phyloP scores from a whole-genome alignment of 2,113 vertebrate genomes.

The Marmota flaviventris region DNA sequence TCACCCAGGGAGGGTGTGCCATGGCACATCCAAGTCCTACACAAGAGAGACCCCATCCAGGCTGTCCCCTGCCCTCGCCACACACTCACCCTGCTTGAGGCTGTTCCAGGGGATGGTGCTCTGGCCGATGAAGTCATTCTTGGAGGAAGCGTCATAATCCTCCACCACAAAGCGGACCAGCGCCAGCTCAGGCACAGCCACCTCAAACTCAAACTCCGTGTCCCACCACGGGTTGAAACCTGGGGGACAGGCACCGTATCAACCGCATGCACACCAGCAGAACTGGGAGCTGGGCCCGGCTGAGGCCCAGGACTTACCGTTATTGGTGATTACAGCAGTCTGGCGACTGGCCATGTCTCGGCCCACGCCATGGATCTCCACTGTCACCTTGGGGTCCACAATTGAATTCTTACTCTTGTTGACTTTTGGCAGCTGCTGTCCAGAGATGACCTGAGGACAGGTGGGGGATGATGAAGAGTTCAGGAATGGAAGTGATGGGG shows the following conservation, averaged over 20 bases:
- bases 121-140: slow-evolving; percentile 95
- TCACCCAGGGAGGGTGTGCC: neutral
- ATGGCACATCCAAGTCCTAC: neutral
- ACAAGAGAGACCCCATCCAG: neutral
- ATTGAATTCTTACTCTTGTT: slow-evolving; percentile 96
- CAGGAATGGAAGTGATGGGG: accelerated
- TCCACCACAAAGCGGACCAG: slow-evolving; percentile 95
- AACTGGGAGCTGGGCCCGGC: accelerated
- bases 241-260: slow-evolving; percentile 65
- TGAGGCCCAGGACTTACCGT: slow-evolving; percentile 86
- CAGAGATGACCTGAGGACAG: slow-evolving; percentile 93
- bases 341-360: slow-evolving; percentile 90
- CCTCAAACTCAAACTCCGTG: slow-evolving; percentile 89
- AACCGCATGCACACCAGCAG: neutral
- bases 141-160: slow-evolving; percentile 93
- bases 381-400: slow-evolving; percentile 94
- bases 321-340: slow-evolving; percentile 93
- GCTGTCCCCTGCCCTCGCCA: neutral
- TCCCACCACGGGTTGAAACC: slow-evolving; percentile 97
- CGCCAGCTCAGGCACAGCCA: slow-evolving; percentile 92
- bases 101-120: slow-evolving; percentile 94
- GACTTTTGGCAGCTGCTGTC: slow-evolving; percentile 97
- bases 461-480: neutral
- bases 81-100: slow-evolving; percentile 92
- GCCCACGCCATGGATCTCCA: slow-evolving; percentile 92